These are phyloP conservation scores for Ploceus nigricollis DNA, from an alignment of 2,113 vertebrate species.

Conservation along the genomic window DNA sequence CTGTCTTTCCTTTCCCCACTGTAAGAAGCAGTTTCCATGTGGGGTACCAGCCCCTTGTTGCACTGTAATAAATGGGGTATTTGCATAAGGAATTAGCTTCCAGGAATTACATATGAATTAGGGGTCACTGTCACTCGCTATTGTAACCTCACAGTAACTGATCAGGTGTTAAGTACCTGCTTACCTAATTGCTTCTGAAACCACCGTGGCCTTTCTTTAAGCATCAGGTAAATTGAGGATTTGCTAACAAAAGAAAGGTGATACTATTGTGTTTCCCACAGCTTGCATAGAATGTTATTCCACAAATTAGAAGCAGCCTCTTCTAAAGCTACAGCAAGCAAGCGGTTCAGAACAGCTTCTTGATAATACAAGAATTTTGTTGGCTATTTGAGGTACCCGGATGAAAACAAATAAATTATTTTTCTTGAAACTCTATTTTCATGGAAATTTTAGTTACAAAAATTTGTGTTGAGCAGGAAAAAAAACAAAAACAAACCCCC, in stretches of 20 bases:
- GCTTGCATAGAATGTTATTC: not conserved
- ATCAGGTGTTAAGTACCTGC: conserved; percentile 74
- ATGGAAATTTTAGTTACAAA: not conserved
- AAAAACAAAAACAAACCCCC: not conserved
- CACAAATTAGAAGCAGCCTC: conserved; percentile 20
- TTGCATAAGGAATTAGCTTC: conserved; percentile 74
- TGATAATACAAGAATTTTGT: not conserved
- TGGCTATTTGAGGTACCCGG: not conserved
- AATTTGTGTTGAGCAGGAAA: not conserved
- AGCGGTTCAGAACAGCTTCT: not conserved
- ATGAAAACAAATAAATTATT: not conserved
- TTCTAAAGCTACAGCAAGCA: not conserved
- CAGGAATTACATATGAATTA: conserved; percentile 73
- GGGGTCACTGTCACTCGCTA: conserved; percentile 26
- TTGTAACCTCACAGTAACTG: conserved; percentile 59
- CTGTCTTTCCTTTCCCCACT: not conserved
- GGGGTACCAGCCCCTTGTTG: not conserved
- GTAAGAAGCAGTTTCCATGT: conserved; percentile 2
- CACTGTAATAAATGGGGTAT: conserved; percentile 48
- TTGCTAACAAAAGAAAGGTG: conserved; percentile 58
- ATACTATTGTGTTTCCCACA: conserved; percentile 26
- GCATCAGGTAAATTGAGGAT: conserved; percentile 65
- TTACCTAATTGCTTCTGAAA: conserved; percentile 74
- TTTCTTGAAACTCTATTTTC: not conserved
- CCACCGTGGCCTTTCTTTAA: conserved; percentile 49